Conservation (phyloP, 2,888 invertebrate genomes). For the Sinohyriopsis cumingii region DNA sequence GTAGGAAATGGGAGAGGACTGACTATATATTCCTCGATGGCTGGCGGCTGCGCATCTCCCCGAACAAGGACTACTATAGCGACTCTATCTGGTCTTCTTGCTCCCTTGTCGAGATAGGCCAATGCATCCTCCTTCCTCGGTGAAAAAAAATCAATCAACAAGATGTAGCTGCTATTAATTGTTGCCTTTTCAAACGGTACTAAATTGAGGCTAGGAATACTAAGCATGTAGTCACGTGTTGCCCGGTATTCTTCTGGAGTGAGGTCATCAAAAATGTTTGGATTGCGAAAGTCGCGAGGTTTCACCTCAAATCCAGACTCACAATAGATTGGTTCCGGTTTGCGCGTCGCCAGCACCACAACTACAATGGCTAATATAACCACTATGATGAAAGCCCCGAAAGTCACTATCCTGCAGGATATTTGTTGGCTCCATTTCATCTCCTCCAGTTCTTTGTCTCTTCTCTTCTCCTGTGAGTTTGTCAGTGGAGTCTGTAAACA, state of each 20-base stretch:
- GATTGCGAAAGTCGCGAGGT: conserved; percentile 41
- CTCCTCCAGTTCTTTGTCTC: too few relatives aligned
- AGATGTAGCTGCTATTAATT: conserved; percentile 50
- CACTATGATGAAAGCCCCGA: neutral
- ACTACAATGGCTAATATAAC: conserved; percentile 18
- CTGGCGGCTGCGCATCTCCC: conserved; percentile 49
- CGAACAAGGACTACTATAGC: conserved; percentile 53
- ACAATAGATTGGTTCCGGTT: conserved; percentile 9
- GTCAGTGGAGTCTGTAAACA: too few relatives aligned
- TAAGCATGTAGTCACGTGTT: conserved; percentile 41
- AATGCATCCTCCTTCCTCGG: conserved; percentile 49
- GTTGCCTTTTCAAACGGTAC: conserved; percentile 19
- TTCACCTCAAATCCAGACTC: conserved; percentile 15
- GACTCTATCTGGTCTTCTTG: conserved; percentile 38
- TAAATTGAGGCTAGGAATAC: conserved; percentile 29
- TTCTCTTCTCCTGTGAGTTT: too few relatives aligned
- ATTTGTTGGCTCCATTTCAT: too few relatives aligned
- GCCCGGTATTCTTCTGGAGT: conserved; percentile 45
- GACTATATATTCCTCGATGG: conserved; percentile 60
- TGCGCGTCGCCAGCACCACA: conserved; percentile 12
- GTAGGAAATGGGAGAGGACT: conserved; percentile 51
- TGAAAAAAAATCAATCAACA: conserved; percentile 45
- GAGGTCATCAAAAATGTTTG: conserved; percentile 54
- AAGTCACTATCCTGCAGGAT: too few relatives aligned
- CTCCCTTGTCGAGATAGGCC: conserved; percentile 33